phyloP scores from a whole-genome alignment of 2,888 invertebrate genomes.

The Hartigia nigra region DNA sequence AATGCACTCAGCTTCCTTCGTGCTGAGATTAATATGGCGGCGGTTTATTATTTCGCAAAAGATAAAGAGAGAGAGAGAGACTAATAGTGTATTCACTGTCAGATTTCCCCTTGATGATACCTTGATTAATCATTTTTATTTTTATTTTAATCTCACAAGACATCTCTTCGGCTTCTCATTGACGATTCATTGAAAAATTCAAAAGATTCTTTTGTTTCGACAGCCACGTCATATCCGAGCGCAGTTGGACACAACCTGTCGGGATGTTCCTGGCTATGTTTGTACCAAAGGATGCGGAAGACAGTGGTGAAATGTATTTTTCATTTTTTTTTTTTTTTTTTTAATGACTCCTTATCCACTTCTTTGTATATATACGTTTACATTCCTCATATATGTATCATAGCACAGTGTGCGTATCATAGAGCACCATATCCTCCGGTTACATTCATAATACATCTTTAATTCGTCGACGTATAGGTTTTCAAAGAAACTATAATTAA shows the following conservation, averaged over 20 bases:
- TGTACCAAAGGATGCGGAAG: not conserved
- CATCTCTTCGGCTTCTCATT: not conserved
- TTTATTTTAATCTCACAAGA: not conserved
- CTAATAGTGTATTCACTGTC: not conserved
- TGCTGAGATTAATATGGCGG: not conserved
- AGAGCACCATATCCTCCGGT: not conserved
- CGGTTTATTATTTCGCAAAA: not conserved
- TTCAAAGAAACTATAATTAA: not conserved
- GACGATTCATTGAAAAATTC: not conserved
- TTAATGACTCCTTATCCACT: too few species aligned
- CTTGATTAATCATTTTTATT: not conserved
- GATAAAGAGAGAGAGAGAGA: not conserved
- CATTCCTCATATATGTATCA: not conserved
- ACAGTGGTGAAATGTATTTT: slow-evolving; percentile 4
- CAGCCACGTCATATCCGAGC: not conserved
- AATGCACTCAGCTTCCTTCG: not conserved
- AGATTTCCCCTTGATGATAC: not conserved
- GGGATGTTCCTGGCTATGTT: not conserved
- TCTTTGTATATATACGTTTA: too few species aligned
- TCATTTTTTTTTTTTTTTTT: not conserved
- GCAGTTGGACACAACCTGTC: not conserved
- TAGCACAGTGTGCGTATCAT: not conserved
- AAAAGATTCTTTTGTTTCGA: not conserved
- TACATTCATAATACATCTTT: not conserved
- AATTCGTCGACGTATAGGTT: not conserved